Evolutionary conservation across 2,797 vertebrate genomes (phyloP).

Genomic region (Sciurus carolinensis): DNA sequence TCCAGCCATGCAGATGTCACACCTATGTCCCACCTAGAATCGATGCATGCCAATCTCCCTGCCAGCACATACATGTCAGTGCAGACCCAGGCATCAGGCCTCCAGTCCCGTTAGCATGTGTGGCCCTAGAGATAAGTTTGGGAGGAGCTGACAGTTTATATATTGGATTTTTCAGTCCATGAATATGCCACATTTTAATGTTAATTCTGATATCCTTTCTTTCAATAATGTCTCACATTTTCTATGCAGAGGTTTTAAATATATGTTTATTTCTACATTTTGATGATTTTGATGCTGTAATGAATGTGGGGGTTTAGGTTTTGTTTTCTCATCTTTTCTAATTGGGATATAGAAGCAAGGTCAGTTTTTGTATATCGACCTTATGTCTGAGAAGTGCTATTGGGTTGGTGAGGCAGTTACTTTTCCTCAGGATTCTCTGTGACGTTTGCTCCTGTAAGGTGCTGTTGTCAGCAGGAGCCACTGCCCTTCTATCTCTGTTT

Average conservation of each 20-base stretch:
- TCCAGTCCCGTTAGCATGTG: neutral
- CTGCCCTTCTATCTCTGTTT: neutral
- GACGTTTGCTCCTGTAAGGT: too few species aligned
- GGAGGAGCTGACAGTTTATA: neutral
- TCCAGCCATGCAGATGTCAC: neutral
- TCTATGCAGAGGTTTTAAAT: neutral
- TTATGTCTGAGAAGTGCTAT: neutral
- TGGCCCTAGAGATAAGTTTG: neutral
- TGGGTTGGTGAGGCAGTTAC: too few species aligned
- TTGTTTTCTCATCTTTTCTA: neutral
- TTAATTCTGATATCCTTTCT: neutral
- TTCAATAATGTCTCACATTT: neutral
- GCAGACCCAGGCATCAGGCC: accelerated
- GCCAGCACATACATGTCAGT: too few species aligned
- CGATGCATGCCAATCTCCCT: too few species aligned
- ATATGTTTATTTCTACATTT: neutral
- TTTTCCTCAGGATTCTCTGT: too few species aligned
- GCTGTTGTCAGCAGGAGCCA: neutral
- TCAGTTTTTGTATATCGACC: neutral
- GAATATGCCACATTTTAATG: neutral
- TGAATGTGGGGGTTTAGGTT: neutral
- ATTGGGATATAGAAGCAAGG: neutral
- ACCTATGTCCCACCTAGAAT: neutral
- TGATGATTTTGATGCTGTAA: neutral
- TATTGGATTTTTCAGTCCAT: neutral